phyloP scores from a whole-genome alignment of 2,113 vertebrate species.

The Rhagologus leucostigma region DNA sequence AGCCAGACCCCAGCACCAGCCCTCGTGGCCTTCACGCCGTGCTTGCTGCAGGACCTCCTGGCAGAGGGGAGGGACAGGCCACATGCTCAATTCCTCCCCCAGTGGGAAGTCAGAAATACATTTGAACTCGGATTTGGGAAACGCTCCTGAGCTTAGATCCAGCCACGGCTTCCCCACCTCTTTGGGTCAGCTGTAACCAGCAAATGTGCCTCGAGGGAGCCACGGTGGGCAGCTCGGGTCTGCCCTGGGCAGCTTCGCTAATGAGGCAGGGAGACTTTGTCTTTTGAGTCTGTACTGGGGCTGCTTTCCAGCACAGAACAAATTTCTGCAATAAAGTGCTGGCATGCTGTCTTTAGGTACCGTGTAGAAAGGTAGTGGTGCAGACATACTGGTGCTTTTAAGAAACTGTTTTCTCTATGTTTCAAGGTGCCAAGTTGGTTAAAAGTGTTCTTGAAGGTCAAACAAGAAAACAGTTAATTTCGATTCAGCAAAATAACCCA shows the following conservation, averaged over 20 bases:
- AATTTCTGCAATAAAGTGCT: background rate
- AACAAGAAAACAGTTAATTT: background rate
- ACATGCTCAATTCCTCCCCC: background rate
- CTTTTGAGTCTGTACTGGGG: background rate
- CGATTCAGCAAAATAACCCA: background rate
- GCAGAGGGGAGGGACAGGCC: background rate
- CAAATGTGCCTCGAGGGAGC: accelerated
- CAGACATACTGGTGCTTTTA: background rate
- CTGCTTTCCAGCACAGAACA: background rate
- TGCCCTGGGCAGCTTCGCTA: background rate
- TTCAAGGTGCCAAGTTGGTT: background rate
- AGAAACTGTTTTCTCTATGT: background rate
- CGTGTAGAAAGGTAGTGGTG: background rate
- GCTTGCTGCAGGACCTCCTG: background rate
- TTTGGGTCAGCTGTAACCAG: background rate
- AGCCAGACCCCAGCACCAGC: background rate
- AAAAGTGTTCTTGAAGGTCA: background rate
- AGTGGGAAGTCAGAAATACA: accelerated
- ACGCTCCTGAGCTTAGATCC: background rate
- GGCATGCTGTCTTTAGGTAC: background rate
- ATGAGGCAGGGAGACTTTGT: background rate
- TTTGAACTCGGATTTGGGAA: background rate
- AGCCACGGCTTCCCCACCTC: background rate
- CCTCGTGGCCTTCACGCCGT: accelerated
- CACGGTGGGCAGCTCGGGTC: background rate